Percentiles rank a stretch among this genome's conserved stretches.
Conservation (phyloP, 2,888 invertebrate genomes). For the Smittia aterrima region DNA sequence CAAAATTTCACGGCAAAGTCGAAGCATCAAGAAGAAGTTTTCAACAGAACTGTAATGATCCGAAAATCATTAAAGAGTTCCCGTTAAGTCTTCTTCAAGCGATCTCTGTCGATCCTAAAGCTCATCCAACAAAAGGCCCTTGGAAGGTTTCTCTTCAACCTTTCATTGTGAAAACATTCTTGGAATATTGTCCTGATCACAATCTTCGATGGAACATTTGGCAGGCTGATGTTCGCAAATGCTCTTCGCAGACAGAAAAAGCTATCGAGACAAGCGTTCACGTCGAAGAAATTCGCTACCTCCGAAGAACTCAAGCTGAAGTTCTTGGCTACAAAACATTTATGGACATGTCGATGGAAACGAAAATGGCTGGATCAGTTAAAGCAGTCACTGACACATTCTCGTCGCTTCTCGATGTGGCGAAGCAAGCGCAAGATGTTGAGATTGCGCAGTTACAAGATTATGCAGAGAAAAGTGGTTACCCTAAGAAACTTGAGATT, state of each 20-base stretch:
- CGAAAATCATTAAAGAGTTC: conserved; percentile 67
- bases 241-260: conserved; percentile 64
- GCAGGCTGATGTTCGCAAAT: conserved; percentile 72
- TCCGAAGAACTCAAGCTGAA: conserved; percentile 69
- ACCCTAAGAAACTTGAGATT: conserved; percentile 64
- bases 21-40: conserved; percentile 66
- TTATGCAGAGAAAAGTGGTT: conserved; percentile 70
- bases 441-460: conserved; percentile 70
- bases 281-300: conserved; percentile 73
- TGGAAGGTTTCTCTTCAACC: conserved; percentile 78
- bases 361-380: conserved; percentile 83
- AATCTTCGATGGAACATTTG: conserved; percentile 78
- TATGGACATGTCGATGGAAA: conserved; percentile 87
- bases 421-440: conserved; percentile 70
- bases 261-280: conserved; percentile 68
- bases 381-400: conserved; percentile 72
- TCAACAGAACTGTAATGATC: conserved; percentile 65
- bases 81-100: conserved; percentile 66
- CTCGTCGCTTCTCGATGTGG: conserved; percentile 63
- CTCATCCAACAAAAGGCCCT: conserved; percentile 66
- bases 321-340: conserved; percentile 75
- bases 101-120: conserved; percentile 62
- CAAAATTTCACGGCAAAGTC: conserved; percentile 66
- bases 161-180: conserved; percentile 68
- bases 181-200: conserved; percentile 82